These are phyloP conservation scores for Progne subis DNA, from an alignment of 2,113 vertebrate species.

Conservation along the genomic window DNA sequence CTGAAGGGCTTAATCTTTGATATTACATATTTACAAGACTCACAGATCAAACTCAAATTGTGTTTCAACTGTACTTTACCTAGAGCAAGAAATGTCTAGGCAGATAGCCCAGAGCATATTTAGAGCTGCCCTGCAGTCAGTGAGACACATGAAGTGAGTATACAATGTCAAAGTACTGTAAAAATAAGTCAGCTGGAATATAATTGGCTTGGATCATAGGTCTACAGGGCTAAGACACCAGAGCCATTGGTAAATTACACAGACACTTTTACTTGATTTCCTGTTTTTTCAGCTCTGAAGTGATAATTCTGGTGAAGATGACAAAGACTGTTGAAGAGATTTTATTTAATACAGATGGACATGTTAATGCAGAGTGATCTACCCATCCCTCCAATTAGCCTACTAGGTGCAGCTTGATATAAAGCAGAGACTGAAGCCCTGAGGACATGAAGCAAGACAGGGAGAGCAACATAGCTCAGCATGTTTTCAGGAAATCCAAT, in stretches of 20 bases:
- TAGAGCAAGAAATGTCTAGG: constrained; percentile 73
- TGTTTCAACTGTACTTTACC: constrained; percentile 73
- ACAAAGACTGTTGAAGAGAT: constrained; percentile 52
- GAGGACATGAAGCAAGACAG: constrained; percentile 81
- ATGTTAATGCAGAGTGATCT: constrained; percentile 70
- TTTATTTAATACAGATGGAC: constrained; percentile 73
- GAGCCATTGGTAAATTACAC: constrained; percentile 34
- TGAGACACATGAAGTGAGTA: constrained; percentile 61
- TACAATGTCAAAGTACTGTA: constrained; percentile 63
- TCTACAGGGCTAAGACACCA: constrained; percentile 13
- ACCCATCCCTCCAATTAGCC: constrained; percentile 68
- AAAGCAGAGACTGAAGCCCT: constrained; percentile 73
- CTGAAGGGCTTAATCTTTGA: constrained; percentile 56
- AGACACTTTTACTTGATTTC: constrained; percentile 54
- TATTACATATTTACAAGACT: constrained; percentile 58
- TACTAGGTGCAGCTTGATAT: constrained; percentile 73
- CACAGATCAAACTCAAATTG: constrained; percentile 64
- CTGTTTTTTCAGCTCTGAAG: constrained; percentile 56
- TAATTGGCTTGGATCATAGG: constrained; percentile 69
- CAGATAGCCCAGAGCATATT: constrained; percentile 69
- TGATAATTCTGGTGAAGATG: constrained; percentile 62
- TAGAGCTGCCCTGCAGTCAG: constrained; percentile 68
- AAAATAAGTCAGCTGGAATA: constrained; percentile 67
- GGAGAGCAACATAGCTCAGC: constrained; percentile 84
- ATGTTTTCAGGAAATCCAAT: constrained; percentile 87